Conservation (phyloP, 2,113 vertebrate genomes). For the Actenoides hombroni region DNA sequence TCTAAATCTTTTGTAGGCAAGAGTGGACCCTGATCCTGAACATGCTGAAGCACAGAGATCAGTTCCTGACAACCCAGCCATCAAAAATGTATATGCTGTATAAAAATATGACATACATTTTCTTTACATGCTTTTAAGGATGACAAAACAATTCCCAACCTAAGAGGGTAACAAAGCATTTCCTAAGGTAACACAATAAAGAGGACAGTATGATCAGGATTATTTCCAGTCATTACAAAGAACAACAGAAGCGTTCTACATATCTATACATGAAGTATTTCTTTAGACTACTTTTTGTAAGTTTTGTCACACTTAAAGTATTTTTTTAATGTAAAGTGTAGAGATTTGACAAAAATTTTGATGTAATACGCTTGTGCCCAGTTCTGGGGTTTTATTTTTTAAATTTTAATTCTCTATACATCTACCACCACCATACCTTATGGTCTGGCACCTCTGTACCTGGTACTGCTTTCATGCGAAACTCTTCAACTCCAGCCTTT, state of each 20-base stretch:
- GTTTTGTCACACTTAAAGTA: background rate
- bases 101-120: background rate
- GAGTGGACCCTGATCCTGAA: background rate
- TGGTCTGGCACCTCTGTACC: constrained; percentile 92
- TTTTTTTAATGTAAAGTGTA: background rate
- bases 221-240: background rate
- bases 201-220: too few relatives aligned
- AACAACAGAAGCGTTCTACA: background rate
- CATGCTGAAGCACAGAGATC: background rate
- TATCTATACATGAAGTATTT: background rate
- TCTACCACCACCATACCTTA: constrained; percentile 71
- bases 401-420: background rate
- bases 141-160: background rate
- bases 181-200: background rate
- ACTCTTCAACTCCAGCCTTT: constrained; percentile 81
- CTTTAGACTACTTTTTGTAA: background rate
- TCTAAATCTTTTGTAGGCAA: background rate
- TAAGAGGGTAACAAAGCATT: background rate
- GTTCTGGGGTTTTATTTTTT: background rate
- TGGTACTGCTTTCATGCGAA: constrained; percentile 92
- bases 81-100: background rate
- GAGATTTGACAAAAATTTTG: background rate
- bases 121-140: background rate
- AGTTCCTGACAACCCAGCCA: background rate
- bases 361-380: background rate